Percentiles rank a stretch among this genome's conserved stretches.
These are phyloP conservation scores for Caenorhabditis angaria DNA, from an alignment of 2,888 invertebrate species.

Conservation along the genomic window DNA sequence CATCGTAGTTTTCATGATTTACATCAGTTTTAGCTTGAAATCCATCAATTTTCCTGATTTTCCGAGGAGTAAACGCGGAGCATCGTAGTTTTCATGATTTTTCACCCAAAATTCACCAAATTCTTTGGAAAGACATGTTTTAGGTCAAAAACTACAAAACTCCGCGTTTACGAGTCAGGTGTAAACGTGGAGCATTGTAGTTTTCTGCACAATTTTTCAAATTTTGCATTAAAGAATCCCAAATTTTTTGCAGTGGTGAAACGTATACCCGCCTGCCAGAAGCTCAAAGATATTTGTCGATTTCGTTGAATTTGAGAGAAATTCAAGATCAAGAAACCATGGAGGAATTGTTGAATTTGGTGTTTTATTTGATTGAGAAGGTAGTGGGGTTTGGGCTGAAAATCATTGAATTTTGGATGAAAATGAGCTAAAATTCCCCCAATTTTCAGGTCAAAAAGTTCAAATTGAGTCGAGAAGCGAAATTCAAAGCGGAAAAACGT, in stretches of 20 bases:
- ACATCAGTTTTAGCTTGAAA: no score
- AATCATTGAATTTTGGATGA: constrained; percentile 73
- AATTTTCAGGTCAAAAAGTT: constrained; percentile 12
- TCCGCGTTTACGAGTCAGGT: no score
- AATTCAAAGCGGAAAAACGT: constrained; percentile 89
- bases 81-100: no score
- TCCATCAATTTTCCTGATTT: no score
- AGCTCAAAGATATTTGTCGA: constrained; percentile 79
- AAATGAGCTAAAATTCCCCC: background rate
- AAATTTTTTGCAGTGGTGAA: constrained; percentile 69
- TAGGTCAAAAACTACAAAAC: no score
- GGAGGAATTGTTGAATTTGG: constrained; percentile 47
- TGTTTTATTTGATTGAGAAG: constrained; percentile 92
- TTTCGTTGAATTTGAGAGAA: constrained; percentile 75
- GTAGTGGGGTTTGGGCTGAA: constrained; percentile 77
- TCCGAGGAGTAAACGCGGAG: no score
- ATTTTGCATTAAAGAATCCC: no score
- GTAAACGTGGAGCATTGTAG: no score
- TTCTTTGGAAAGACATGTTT: no score
- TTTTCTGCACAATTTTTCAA: no score
- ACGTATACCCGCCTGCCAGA: constrained; percentile 78
- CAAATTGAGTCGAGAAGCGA: constrained; percentile 37
- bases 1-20: no score
- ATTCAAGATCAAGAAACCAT: constrained; percentile 39
- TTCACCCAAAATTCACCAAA: no score